These are phyloP conservation scores for Capromys pilorides DNA, from an alignment of 2,797 vertebrate species.

Conservation along the genomic window DNA sequence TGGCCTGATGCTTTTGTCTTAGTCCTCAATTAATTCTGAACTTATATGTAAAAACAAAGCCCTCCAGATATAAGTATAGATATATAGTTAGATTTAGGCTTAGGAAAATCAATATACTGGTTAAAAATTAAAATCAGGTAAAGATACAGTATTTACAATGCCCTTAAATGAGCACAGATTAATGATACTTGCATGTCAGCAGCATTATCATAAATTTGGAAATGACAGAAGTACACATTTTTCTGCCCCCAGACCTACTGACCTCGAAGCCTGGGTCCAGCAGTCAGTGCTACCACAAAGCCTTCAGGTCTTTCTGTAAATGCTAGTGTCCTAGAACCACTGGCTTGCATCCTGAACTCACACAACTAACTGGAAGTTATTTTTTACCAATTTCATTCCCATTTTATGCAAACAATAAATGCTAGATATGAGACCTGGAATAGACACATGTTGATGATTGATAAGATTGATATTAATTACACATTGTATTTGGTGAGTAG, in stretches of 20 bases:
- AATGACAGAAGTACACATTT: neutral
- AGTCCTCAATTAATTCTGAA: constrained; percentile 2
- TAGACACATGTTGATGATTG: neutral
- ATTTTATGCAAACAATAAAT: neutral
- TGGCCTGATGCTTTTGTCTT: neutral
- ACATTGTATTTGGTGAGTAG: neutral
- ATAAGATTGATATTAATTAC: neutral
- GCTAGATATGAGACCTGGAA: neutral
- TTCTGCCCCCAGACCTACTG: neutral
- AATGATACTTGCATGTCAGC: neutral
- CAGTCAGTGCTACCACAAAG: neutral
- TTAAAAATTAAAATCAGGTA: constrained; percentile 5
- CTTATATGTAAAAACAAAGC: neutral
- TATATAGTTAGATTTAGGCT: neutral
- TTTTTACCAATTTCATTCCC: neutral
- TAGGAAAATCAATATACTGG: neutral
- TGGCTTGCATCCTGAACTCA: neutral
- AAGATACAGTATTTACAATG: neutral
- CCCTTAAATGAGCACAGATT: neutral
- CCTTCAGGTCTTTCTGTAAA: neutral
- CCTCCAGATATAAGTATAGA: neutral
- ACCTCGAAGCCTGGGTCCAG: neutral
- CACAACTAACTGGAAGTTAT: neutral
- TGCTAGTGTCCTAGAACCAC: neutral
- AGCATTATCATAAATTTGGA: neutral